Evolutionary conservation across 2,888 invertebrate genomes (phyloP), one percentile per base, ranked within the genome.

Genomic region (Hedychridium roseum): DNA sequence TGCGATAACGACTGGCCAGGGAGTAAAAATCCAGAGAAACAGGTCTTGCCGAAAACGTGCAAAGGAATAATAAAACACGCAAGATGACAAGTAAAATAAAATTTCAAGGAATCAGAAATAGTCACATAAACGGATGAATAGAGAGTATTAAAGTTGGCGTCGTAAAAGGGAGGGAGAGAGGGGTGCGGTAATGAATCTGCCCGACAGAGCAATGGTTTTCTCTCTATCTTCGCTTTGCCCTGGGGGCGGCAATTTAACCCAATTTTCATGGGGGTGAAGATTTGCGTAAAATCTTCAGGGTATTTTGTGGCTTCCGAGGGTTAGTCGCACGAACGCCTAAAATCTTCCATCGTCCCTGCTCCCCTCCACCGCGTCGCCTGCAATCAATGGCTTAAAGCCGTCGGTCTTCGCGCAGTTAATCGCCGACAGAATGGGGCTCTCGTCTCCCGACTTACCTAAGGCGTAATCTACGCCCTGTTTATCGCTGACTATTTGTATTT

Each of bases 141-240:
- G 36, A 18, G 20, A 21, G 21, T n/a, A 39, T 32, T 34, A 17
- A 36, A 17, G 9, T 2, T 32, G 11, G 5, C 12, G n/a, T n/a
- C 15, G 5, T 6, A 17, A 41, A 31, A 14, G n/a, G 32, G 31
- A 32, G 47, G 46, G 37, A 32, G 28, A 48, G 35, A 17, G 26
- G 42, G 38, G 45, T 23, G 46, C 45, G 49, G 66, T 71, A 73
- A 74, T 70, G 71, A 74, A 71, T 70, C 68, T 63, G 57, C 54
- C 57, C 54, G 57, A 54, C 41, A 59, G 50, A 26, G 57, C 32
- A 31, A 57, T 52, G 57, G 53, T 53, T 60, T 50, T 46, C 49
- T 39, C 35, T 21, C 36, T 36, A 27, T 36, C 35, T 30, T 15
- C 20, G 50, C n/a, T 56, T 51, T 49, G 48, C 49, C 36, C 39